Evolutionary conservation across 2,888 invertebrate genomes (phyloP), one percentile per base, ranked within the genome.

Genomic region (Rambutsinella grinnellia): DNA sequence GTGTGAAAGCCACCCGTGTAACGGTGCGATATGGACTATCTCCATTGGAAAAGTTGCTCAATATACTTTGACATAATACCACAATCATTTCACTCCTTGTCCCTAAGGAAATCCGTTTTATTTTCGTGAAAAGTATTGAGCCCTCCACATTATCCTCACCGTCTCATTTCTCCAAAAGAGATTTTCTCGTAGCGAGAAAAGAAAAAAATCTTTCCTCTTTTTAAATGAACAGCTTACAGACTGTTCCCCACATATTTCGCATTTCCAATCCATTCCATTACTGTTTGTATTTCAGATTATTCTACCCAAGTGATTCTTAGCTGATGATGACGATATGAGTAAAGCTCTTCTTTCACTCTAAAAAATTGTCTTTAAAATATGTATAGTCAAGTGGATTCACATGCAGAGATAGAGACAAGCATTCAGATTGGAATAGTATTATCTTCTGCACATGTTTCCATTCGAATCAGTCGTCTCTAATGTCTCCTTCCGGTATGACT

Each of bases 401-500:
- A 5, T 6, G 44, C 6, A 44, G 49, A 17, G 19, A 49, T 15
- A 17, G n/a, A n/a, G 49, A 49, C 19, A 17, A 49, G n/a, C 6
- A 17, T 36, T 8, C 36, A 36, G 49, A 49, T 49, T 10, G 19
- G 15, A 15, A n/a, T n/a, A n/a, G n/a, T n/a, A n/a, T n/a, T n/a
- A n/a, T 17, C n/a, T 36, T 56, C 2, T 24, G 27, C 57, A 67
- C 58, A 67, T 67, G 67, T 24, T 57, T 67, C 57, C 24, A 26
- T 58, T 60, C 28, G 28, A 57, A 63, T 74, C 54, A 74, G 72
- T 74, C 46, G 21, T 65, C 21, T 46, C n/a, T 28, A 26, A 60
- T 51, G 51, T 66, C 1, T 60, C 72, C 58, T 74, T 74, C 60
- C 53, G 66, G 63, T 24, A 63, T 63, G 51, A 51, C n/a, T n/a